These are phyloP conservation scores for Bovichtus diacanthus DNA, from an alignment of 2,797 vertebrate species.

Conservation along the genomic window DNA sequence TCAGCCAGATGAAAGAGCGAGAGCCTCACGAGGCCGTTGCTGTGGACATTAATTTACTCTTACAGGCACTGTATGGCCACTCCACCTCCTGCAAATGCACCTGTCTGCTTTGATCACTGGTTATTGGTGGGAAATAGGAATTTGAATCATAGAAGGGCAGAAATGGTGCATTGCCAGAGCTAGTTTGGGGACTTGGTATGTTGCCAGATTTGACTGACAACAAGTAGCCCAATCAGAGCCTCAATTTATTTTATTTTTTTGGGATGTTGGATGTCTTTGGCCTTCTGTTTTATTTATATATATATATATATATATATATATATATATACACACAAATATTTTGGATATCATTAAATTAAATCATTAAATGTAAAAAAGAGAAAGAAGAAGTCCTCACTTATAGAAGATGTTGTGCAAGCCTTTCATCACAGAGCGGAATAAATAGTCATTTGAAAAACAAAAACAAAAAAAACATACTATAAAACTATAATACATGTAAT, in stretches of 20 bases:
- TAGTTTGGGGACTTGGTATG: not conserved
- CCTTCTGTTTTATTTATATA: not conserved
- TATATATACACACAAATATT: no score
- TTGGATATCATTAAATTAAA: not conserved
- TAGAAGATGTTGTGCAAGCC: not conserved
- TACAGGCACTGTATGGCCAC: constrained; percentile 22
- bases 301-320: no score
- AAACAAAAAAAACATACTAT: not conserved
- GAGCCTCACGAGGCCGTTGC: constrained; percentile 63
- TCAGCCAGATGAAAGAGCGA: constrained; percentile 71
- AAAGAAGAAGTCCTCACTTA: accelerated
- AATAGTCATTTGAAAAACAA: not conserved
- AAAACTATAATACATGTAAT: no score
- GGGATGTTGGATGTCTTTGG: not conserved
- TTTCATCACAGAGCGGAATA: not conserved
- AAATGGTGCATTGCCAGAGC: not conserved
- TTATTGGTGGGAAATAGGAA: constrained; percentile 49
- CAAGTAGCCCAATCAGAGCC: not conserved
- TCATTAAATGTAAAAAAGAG: not conserved
- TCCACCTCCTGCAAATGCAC: constrained; percentile 61
- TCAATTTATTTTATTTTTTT: not conserved
- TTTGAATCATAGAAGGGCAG: constrained; percentile 22
- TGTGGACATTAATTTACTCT: constrained; percentile 57
- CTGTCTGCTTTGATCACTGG: constrained; percentile 66
- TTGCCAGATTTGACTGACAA: not conserved